A percentile compares a stretch with the other conserved stretches of the same genome.
Conservation (phyloP, 2,797 vertebrate species). For the Cryptoblepharus egeriae region DNA sequence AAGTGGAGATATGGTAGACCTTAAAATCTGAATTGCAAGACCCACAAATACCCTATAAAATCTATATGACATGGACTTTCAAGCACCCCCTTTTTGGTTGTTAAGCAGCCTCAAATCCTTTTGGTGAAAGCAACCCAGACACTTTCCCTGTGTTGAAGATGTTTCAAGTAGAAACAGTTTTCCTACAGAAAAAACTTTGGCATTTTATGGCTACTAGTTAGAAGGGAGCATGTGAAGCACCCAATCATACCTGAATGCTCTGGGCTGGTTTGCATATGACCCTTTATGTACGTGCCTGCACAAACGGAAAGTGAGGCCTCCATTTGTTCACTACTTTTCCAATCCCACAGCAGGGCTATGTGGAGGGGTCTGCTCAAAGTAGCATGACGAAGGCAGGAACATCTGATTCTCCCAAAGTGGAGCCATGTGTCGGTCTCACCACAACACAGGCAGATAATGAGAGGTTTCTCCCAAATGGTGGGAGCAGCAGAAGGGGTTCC, state of each 20-base stretch:
- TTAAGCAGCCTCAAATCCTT: not conserved
- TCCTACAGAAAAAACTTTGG: no score
- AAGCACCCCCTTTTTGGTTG: not conserved
- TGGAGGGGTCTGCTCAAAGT: constrained; percentile 8
- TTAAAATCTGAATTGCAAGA: not conserved
- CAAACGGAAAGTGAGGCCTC: not conserved
- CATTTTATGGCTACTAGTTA: not conserved
- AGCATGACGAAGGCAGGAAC: constrained; percentile 13
- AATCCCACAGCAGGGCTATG: not conserved
- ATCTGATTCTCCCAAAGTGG: constrained; percentile 39
- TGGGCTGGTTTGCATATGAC: rapidly evolving
- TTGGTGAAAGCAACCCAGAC: not conserved
- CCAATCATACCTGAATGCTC: not conserved
- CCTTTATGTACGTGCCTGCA: not conserved
- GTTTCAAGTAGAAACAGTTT: not conserved
- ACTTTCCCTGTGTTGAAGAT: not conserved
- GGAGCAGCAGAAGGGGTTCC: constrained; percentile 31
- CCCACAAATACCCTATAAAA: not conserved
- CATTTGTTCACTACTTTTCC: not conserved
- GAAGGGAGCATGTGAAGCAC: not conserved
- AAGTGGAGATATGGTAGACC: no score
- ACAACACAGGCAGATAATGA: constrained; percentile 41
- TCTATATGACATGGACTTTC: not conserved
- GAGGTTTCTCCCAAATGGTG: constrained; percentile 20
- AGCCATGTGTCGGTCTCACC: constrained; percentile 41